Evolutionary conservation across 1,140 invertebrate species (phyloP).

Genomic region (Bombus huntii): DNA sequence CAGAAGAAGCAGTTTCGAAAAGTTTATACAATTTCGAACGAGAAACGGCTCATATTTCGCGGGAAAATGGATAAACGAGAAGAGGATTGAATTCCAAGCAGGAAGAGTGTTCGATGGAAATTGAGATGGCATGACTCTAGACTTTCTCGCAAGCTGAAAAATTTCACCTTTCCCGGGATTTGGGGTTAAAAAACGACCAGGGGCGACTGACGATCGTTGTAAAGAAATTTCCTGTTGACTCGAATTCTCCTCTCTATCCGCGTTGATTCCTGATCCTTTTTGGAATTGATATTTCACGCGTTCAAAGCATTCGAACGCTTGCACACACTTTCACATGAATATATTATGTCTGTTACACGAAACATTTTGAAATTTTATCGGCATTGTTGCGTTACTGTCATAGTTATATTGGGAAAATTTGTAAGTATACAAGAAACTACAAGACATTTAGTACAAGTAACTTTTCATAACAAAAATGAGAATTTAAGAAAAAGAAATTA

Average conservation of each 20-base stretch:
- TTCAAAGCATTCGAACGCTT: too few relatives aligned
- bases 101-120: constrained; percentile 3
- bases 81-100: constrained; percentile 25
- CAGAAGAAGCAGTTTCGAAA: not conserved
- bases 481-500: too few relatives aligned
- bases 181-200: not conserved
- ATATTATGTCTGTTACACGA: not conserved
- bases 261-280: not conserved
- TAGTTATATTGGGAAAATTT: too few relatives aligned
- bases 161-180: not conserved
- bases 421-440: too few relatives aligned
- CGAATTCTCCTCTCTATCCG: constrained; percentile 20
- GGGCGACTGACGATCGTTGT: not conserved
- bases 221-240: constrained; percentile 11
- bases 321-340: too few relatives aligned
- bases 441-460: too few relatives aligned
- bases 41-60: constrained; percentile 8
- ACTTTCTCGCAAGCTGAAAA: not conserved
- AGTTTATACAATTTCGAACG: constrained; percentile 5
- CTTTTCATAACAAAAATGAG: too few relatives aligned
- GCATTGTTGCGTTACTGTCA: too few relatives aligned
- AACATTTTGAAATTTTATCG: not conserved
- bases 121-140: constrained; percentile 34
- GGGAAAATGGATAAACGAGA: constrained; percentile 22
- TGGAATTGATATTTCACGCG: not conserved